Evolutionary conservation across 2,888 invertebrate genomes (phyloP).

Genomic region (Liodrosophila aerea): DNA sequence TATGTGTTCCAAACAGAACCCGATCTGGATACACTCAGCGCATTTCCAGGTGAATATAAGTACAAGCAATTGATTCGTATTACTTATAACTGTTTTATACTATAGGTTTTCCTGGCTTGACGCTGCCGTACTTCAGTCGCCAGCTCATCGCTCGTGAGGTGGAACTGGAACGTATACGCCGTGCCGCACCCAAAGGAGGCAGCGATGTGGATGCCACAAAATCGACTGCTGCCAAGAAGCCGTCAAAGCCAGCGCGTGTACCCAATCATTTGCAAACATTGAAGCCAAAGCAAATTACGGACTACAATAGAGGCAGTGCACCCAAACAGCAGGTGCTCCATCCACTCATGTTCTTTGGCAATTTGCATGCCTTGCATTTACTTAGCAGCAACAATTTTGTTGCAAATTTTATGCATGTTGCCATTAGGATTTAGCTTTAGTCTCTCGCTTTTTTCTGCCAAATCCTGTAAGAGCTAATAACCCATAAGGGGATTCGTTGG

Average conservation of each 20-base stretch:
- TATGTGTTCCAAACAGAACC: conserved; percentile 90
- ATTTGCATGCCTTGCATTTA: conserved; percentile 76
- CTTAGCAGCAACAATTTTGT: conserved; percentile 76
- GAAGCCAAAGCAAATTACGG: conserved; percentile 84
- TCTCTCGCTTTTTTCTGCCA: conserved; percentile 21
- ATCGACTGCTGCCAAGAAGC: conserved; percentile 1
- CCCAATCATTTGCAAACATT: conserved; percentile 89
- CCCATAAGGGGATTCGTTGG: conserved; percentile 81
- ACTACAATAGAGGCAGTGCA: conserved; percentile 79
- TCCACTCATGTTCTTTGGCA: conserved; percentile 21
- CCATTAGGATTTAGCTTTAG: background rate
- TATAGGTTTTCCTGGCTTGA: conserved; percentile 76
- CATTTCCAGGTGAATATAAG: conserved; percentile 74
- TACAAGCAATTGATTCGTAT: too few relatives aligned
- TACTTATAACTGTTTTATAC: background rate
- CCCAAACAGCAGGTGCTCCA: conserved; percentile 75
- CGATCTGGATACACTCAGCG: conserved; percentile 86
- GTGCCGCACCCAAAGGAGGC: conserved; percentile 81
- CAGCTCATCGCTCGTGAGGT: conserved; percentile 93
- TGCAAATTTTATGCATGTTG: conserved; percentile 54
- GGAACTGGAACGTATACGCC: conserved; percentile 89
- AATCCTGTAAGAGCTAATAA: conserved; percentile 72
- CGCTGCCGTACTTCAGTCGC: conserved; percentile 87
- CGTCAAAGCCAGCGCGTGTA: conserved; percentile 72
- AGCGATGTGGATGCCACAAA: conserved; percentile 13